Percentiles rank a stretch among this genome's conserved stretches.
These are phyloP conservation scores for Myopa testacea DNA, from an alignment of 2,888 invertebrate genomes.

Conservation along the genomic window DNA sequence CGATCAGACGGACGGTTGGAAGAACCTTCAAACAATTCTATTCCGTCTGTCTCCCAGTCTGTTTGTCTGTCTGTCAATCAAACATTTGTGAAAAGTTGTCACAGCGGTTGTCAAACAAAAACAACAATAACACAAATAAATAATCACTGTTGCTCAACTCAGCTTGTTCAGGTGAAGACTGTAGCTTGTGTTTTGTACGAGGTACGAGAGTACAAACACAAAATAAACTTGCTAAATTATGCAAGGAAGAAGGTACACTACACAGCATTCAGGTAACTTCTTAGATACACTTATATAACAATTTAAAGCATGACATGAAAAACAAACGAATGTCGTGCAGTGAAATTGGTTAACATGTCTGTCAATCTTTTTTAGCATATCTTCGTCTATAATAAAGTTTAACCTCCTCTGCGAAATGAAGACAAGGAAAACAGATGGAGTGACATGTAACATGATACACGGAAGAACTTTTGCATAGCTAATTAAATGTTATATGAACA, in stretches of 20 bases:
- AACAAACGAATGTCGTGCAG: neutral
- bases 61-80: constrained; percentile 28
- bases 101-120: neutral
- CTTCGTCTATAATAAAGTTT: neutral
- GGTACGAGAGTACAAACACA: too few relatives aligned
- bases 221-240: neutral
- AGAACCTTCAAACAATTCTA: neutral
- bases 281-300: neutral
- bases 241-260: neutral
- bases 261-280: neutral
- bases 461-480: neutral
- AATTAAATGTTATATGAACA: neutral
- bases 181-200: neutral
- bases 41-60: neutral
- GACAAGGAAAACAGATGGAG: too few relatives aligned
- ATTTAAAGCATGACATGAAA: neutral
- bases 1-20: constrained; percentile 5
- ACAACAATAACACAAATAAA: neutral
- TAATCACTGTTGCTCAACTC: neutral
- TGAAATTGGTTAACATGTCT: constrained; percentile 3
- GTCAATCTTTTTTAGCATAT: neutral
- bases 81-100: constrained; percentile 31
- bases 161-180: neutral
- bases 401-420: neutral
- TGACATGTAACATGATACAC: neutral